Conservation (phyloP, 2,888 invertebrate species). For the Caenorhabditis angaria region DNA sequence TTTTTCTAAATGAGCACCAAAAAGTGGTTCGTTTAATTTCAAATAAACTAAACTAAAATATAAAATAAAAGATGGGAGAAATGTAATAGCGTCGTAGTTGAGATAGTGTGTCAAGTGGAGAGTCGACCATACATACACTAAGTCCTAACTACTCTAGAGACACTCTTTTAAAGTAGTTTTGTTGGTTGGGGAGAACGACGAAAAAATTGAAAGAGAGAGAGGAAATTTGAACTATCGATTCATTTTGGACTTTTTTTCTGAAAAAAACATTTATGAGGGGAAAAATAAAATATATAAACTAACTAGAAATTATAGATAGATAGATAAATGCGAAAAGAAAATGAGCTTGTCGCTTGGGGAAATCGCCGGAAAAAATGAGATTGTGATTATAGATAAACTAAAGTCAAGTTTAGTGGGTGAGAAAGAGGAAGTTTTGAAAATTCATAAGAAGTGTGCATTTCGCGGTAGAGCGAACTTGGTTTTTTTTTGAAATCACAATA, state of each 20-base stretch:
- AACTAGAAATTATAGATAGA: not conserved
- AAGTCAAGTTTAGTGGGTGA: too few relatives aligned
- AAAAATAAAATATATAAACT: not conserved
- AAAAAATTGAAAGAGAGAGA: slow-evolving; percentile 1
- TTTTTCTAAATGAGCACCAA: too few relatives aligned
- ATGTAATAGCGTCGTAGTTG: slow-evolving; percentile 3
- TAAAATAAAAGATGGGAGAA: slow-evolving; percentile 2
- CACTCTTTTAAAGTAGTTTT: too few relatives aligned
- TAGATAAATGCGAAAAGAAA: not conserved
- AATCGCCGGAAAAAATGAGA: not conserved
- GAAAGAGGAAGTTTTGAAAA: too few relatives aligned
- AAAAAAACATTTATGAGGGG: too few relatives aligned
- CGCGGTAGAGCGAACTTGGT: too few relatives aligned
- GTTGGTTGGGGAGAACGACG: too few relatives aligned
- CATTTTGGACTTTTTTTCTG: too few relatives aligned
- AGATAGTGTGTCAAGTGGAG: not conserved
- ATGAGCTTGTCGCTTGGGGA: not conserved
- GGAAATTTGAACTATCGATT: slow-evolving; percentile 1
- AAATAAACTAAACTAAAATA: not conserved
- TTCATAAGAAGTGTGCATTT: too few relatives aligned
- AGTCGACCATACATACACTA: not conserved
- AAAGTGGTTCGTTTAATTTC: not conserved
- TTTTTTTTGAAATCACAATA: too few relatives aligned
- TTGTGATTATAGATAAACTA: not conserved
- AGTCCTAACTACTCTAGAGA: not conserved